Percentiles rank a stretch among this genome's conserved stretches.
phyloP scores from a whole-genome alignment of 2,888 invertebrate species.

The Zygothrica quintamaculata region DNA sequence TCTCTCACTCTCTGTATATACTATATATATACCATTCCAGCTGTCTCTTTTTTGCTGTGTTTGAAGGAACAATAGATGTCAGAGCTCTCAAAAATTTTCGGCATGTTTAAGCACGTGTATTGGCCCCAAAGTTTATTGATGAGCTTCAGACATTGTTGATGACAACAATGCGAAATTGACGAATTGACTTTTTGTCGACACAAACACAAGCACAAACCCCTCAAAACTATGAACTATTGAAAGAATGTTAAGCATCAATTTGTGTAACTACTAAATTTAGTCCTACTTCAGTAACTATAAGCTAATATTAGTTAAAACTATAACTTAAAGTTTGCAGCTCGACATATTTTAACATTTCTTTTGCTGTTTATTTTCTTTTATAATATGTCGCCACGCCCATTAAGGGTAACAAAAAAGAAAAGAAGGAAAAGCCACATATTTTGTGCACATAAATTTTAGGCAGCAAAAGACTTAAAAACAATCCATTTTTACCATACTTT shows the following conservation, averaged over 20 bases:
- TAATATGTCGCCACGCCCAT: conserved; percentile 17
- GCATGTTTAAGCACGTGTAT: conserved; percentile 53
- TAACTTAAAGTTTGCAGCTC: conserved; percentile 8
- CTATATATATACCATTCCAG: too few species aligned
- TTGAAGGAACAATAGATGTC: conserved; percentile 44
- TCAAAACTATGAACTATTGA: conserved; percentile 5
- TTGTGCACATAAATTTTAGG: conserved; percentile 63
- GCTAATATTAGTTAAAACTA: too few species aligned
- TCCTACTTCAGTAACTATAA: too few species aligned
- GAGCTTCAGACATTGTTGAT: conserved; percentile 44
- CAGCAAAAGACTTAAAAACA: conserved; percentile 46
- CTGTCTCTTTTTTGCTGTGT: background rate
- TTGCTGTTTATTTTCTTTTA: conserved; percentile 19
- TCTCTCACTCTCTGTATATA: too few species aligned
- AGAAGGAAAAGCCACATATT: conserved; percentile 57
- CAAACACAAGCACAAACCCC: conserved; percentile 3
- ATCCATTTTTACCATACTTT: conserved; percentile 39
- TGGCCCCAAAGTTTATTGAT: conserved; percentile 61
- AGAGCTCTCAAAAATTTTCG: conserved; percentile 17
- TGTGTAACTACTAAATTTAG: too few species aligned
- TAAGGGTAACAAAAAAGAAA: too few species aligned
- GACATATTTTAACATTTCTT: conserved; percentile 36
- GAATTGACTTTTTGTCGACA: conserved; percentile 35
- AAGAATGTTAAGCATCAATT: too few species aligned
- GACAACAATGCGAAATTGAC: conserved; percentile 35